Percentiles rank a stretch among this genome's conserved stretches.
These are phyloP conservation scores for Meriones unguiculatus DNA, from an alignment of 2,113 vertebrate species.

Conservation along the genomic window DNA sequence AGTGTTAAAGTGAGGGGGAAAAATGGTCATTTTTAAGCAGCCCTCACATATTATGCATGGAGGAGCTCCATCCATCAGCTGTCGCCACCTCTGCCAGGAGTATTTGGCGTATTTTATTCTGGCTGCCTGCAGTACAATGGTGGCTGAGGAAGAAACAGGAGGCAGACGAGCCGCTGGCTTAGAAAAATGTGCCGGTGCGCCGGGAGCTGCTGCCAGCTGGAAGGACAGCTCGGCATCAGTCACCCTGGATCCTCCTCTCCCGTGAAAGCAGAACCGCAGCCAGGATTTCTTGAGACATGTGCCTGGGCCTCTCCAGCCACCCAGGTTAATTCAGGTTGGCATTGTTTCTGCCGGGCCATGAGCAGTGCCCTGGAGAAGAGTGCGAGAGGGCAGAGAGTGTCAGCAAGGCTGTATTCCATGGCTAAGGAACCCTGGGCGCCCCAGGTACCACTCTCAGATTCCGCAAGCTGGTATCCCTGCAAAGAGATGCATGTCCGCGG, in stretches of 20 bases:
- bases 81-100: constrained; percentile 79
- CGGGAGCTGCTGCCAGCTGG: constrained; percentile 80
- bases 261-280: constrained; percentile 20
- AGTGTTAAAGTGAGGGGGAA: not conserved
- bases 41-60: not conserved
- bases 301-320: constrained; percentile 53
- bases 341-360: not conserved
- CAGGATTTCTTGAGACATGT: constrained; percentile 72
- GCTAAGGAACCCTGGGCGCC: not conserved
- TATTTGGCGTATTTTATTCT: constrained; percentile 81
- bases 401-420: not conserved
- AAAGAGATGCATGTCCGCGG: not conserved
- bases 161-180: constrained; percentile 75
- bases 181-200: constrained; percentile 72
- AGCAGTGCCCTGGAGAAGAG: not conserved
- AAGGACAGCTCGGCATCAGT: not conserved
- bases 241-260: not conserved
- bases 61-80: constrained; percentile 71
- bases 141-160: constrained; percentile 78
- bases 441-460: too few species aligned
- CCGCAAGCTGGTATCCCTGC: not conserved
- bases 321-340: constrained; percentile 76
- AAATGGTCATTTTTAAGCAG: not conserved
- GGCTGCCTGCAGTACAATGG: constrained; percentile 73
- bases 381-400: not conserved